These are phyloP conservation scores for Conus ventricosus DNA, from an alignment of 1,140 invertebrate genomes.

Conservation along the genomic window DNA sequence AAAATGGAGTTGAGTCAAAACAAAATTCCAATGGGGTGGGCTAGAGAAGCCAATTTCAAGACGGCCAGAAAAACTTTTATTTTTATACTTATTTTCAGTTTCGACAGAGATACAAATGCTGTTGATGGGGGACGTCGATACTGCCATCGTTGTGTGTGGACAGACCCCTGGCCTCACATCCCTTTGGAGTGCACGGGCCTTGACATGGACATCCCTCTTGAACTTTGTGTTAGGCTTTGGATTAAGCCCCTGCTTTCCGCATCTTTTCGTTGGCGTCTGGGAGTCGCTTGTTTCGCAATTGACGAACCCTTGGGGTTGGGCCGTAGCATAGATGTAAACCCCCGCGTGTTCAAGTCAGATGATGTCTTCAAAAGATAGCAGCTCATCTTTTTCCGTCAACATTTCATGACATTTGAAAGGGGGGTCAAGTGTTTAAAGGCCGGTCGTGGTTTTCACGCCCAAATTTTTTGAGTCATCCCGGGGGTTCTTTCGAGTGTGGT, in stretches of 20 bases:
- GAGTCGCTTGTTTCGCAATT: background rate
- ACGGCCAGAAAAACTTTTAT: background rate
- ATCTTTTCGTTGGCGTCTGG: background rate
- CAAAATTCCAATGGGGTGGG: too few species aligned
- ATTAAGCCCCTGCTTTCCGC: background rate
- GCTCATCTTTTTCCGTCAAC: background rate
- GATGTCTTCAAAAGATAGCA: background rate
- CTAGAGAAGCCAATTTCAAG: too few species aligned
- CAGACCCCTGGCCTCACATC: background rate
- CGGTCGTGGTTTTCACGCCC: too few species aligned
- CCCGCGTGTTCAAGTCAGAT: background rate
- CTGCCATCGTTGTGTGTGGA: background rate
- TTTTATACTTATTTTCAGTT: background rate
- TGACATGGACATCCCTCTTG: background rate
- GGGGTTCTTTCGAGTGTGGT: too few species aligned
- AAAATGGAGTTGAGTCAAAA: background rate
- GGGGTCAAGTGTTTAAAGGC: too few species aligned
- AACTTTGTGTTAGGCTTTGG: background rate
- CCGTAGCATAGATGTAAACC: background rate
- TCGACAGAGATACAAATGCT: too few species aligned
- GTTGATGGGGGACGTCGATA: background rate
- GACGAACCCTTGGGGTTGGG: background rate
- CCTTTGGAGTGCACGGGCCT: background rate
- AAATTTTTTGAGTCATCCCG: too few species aligned
- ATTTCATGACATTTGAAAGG: too few species aligned